Base-by-base conservation (phyloP, 2,113 vertebrate genomes). In the Caranx melampygus region DNA sequence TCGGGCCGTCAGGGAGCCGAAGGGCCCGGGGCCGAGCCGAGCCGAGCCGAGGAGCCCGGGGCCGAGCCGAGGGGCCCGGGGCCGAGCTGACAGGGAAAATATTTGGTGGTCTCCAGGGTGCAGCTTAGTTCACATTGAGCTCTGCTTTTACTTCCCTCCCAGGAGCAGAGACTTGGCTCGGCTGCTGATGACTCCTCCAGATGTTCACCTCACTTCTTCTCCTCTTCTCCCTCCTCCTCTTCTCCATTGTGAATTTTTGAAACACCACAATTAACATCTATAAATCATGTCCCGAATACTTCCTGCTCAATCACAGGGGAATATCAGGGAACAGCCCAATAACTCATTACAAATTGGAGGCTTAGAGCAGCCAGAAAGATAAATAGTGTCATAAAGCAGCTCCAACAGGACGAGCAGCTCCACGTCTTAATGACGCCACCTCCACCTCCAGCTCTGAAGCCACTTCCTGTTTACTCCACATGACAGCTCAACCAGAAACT, bases 211-310 rank as follows among this genome's bases (percentile, higher is more conserved):
- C 90, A 78, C 84, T 87, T 68, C 79, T 88, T 63, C 80, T 61
- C 75, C 78, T 82, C 68, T 85, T 72, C 84, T 60, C 61, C 68
- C 68, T 81, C 84, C 72, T 80, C 81, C 72, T 85, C 66, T 72
- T 71, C 86, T 92, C 91, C 93, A 92, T 93, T 94, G 92, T 93
- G 90, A 90, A 83, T 94, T 90, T 94, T 87, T 85, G 82, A 76
- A 90, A 91, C 86, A 89, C 88, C 91, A 92, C 94, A 94, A 95
- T 94, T 94, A 94, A 91, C 91, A 67, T 91, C 90, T 91, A 92
- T 94, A 95, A 94, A 94, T 95, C 94, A 95, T 87, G 90, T 92
- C 89, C 91, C 81, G 91, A 94, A 95, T 89, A 93, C 93, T 95
- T 94, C 93, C 93, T 90, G 86, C 91, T 93, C 79, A 55, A 89